These are phyloP conservation scores for Eupithecia subfuscata DNA, from an alignment of 2,888 invertebrate genomes.

Conservation along the genomic window DNA sequence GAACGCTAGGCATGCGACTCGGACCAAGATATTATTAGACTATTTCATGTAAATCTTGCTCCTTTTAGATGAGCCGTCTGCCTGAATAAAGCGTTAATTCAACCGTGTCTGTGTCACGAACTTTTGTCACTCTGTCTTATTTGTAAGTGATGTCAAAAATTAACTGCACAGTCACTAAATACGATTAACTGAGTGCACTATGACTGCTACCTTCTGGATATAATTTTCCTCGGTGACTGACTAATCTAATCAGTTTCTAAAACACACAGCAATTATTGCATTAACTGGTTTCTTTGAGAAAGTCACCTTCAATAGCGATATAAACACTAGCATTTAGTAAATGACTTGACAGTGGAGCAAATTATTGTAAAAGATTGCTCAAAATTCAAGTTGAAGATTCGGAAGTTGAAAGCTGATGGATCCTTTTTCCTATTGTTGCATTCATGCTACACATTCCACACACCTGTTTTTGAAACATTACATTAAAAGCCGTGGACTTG, in stretches of 20 bases:
- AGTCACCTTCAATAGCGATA: constrained; percentile 44
- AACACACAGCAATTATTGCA: constrained; percentile 45
- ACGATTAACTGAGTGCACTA: neutral
- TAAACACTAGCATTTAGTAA: constrained; percentile 47
- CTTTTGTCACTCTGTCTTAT: neutral
- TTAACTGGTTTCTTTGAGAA: constrained; percentile 57
- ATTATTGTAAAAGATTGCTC: constrained; percentile 12
- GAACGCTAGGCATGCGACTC: constrained; percentile 70
- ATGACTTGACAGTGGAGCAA: constrained; percentile 26
- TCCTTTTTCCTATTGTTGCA: neutral
- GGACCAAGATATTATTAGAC: constrained; percentile 74
- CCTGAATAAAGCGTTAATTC: constrained; percentile 44
- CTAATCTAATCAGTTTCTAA: constrained; percentile 35
- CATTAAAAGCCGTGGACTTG: neutral
- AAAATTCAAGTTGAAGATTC: neutral
- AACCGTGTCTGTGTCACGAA: constrained; percentile 38
- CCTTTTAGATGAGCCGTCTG: constrained; percentile 52
- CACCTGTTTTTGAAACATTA: neutral
- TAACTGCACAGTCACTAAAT: neutral
- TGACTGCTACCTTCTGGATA: neutral
- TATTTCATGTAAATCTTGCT: constrained; percentile 62
- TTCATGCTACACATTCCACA: neutral
- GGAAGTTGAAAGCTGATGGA: neutral
- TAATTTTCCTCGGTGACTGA: constrained; percentile 31
- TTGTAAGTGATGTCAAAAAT: neutral